Conservation (phyloP, 92 coral and sea anemone species). For the Porites rus region DNA sequence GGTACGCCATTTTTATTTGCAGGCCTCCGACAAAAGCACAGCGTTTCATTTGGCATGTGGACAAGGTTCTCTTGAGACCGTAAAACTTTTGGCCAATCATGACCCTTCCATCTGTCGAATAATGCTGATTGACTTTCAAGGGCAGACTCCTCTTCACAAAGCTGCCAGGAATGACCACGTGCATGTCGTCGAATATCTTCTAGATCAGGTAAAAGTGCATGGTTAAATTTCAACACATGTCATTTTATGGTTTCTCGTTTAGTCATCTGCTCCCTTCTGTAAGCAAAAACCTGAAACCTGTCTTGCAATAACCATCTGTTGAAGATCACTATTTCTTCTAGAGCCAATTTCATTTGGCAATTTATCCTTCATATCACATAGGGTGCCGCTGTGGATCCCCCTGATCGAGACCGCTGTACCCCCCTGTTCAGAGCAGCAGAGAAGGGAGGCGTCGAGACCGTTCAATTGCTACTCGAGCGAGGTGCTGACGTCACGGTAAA, state of each 20-base stretch:
- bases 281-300: too few relatives aligned
- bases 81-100: slow-evolving; percentile 51
- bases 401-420: slow-evolving; percentile 68
- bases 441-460: slow-evolving; percentile 69
- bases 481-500: slow-evolving; percentile 75
- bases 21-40: slow-evolving; percentile 50
- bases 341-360: too few relatives aligned
- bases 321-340: too few relatives aligned
- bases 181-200: slow-evolving; percentile 63
- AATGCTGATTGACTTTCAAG: slow-evolving; percentile 62
- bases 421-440: slow-evolving; percentile 81
- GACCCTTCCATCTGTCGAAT: slow-evolving; percentile 71
- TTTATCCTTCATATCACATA: background rate
- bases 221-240: too few relatives aligned
- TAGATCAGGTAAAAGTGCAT: slow-evolving; percentile 67
- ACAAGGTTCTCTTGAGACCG: slow-evolving; percentile 65
- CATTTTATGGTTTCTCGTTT: too few relatives aligned
- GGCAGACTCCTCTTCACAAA: slow-evolving; percentile 72
- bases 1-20: background rate
- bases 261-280: too few relatives aligned
- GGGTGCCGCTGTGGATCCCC: slow-evolving; percentile 75
- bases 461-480: slow-evolving; percentile 59
- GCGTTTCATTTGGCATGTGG: slow-evolving; percentile 77
- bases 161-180: slow-evolving; percentile 72
- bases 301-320: too few relatives aligned